Evolutionary conservation across 2,113 vertebrate species (phyloP).

Genomic region (Sturnus vulgaris): DNA sequence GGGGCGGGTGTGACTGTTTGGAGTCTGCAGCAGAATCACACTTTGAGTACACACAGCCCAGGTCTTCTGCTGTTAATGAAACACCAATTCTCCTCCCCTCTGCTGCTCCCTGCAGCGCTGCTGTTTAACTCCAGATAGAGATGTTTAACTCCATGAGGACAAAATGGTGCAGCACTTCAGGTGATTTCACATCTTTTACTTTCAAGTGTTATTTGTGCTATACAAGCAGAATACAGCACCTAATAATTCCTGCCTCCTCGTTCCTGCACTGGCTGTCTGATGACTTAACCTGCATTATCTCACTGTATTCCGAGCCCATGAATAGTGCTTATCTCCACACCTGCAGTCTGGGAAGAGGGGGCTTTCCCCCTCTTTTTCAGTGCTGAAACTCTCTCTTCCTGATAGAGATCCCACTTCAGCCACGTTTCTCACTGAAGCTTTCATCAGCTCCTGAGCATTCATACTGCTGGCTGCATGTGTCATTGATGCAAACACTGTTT

Average conservation of each 20-base stretch:
- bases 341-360: neutral
- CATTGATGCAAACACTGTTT: neutral
- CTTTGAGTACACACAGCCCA: neutral
- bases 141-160: neutral
- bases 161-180: neutral
- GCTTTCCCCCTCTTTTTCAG: neutral
- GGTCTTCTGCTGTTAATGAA: neutral
- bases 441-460: neutral
- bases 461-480: neutral
- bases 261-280: neutral
- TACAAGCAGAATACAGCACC: neutral
- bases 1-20: neutral
- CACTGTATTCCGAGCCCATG: fast-evolving
- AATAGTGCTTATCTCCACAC: neutral
- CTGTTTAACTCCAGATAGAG: neutral
- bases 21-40: neutral
- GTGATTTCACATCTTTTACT: neutral
- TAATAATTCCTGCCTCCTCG: neutral
- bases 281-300: neutral
- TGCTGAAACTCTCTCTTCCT: neutral
- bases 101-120: neutral
- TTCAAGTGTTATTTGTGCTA: neutral
- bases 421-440: neutral
- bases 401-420: neutral
- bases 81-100: neutral